phyloP scores from a whole-genome alignment of 2,888 invertebrate species.

The Tanytarsus gracilentus region DNA sequence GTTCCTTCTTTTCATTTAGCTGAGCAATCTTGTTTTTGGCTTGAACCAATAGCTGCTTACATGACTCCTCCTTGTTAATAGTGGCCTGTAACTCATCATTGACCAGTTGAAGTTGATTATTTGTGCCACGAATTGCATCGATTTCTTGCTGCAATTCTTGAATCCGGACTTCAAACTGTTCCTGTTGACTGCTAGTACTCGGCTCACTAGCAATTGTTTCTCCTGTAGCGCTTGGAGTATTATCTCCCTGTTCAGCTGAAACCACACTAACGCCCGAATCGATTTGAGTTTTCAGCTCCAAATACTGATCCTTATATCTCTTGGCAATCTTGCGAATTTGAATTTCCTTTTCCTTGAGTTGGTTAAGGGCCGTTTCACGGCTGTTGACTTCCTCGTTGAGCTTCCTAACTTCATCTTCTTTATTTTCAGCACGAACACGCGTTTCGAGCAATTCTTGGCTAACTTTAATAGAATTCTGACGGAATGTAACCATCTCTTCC shows the following conservation, averaged over 20 bases:
- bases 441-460: constrained; percentile 56
- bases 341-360: constrained; percentile 59
- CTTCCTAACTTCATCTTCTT: constrained; percentile 53
- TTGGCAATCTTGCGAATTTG: constrained; percentile 83
- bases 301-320: constrained; percentile 80
- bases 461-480: constrained; percentile 50
- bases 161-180: constrained; percentile 40
- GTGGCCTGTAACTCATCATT: constrained; percentile 59
- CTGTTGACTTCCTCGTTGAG: constrained; percentile 55
- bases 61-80: constrained; percentile 58
- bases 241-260: constrained; percentile 46
- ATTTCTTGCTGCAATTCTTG: constrained; percentile 43
- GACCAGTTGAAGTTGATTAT: constrained; percentile 45
- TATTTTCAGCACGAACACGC: constrained; percentile 49
- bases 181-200: constrained; percentile 43
- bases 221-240: too few species aligned
- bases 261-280: constrained; percentile 52
- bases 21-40: constrained; percentile 65
- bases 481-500: constrained; percentile 54
- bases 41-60: constrained; percentile 59
- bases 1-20: constrained; percentile 55
- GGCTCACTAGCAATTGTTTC: constrained; percentile 44
- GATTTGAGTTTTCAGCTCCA: constrained; percentile 63
- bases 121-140: constrained; percentile 48
- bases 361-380: constrained; percentile 58